These are phyloP conservation scores for Lepus americanus DNA, from an alignment of 2,113 vertebrate species.

Conservation along the genomic window DNA sequence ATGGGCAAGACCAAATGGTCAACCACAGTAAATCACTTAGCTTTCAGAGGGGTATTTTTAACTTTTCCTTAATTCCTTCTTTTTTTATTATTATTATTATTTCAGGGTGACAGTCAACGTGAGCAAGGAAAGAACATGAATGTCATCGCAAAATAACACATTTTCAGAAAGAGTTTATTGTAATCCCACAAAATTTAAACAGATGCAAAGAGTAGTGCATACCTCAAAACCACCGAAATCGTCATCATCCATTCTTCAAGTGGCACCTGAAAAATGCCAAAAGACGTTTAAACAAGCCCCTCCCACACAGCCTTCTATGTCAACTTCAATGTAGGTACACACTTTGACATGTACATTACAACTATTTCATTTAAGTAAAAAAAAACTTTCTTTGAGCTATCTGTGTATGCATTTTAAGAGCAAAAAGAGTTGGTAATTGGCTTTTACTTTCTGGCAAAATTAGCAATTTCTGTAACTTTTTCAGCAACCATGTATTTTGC, in stretches of 20 bases:
- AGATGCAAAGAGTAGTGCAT: conserved; percentile 68
- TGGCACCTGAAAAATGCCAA: conserved; percentile 83
- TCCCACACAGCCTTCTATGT: not conserved
- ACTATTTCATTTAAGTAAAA: not conserved
- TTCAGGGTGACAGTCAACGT: conserved; percentile 47
- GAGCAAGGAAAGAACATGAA: conserved; percentile 29
- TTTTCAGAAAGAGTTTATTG: conserved; percentile 24
- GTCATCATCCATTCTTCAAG: conserved; percentile 90
- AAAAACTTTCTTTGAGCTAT: not conserved
- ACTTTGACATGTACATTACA: conserved; percentile 25
- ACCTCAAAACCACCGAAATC: conserved; percentile 93
- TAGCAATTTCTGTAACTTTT: conserved; percentile 74
- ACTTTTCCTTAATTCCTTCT: conserved; percentile 24
- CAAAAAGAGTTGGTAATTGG: conserved; percentile 60
- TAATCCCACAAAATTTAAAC: conserved; percentile 36
- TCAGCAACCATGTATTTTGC: conserved; percentile 64
- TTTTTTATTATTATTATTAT: not conserved
- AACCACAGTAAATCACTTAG: conserved; percentile 24
- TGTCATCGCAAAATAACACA: not conserved
- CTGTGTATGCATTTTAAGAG: conserved; percentile 35
- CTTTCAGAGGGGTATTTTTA: not conserved
- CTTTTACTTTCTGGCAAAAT: conserved; percentile 75
- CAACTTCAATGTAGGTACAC: not conserved
- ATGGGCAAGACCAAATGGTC: not conserved
- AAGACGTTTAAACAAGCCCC: conserved; percentile 63